A percentile compares a stretch with the other conserved stretches of the same genome.
Conservation (phyloP, 2,113 vertebrate species). For the Hemiprocne comata region DNA sequence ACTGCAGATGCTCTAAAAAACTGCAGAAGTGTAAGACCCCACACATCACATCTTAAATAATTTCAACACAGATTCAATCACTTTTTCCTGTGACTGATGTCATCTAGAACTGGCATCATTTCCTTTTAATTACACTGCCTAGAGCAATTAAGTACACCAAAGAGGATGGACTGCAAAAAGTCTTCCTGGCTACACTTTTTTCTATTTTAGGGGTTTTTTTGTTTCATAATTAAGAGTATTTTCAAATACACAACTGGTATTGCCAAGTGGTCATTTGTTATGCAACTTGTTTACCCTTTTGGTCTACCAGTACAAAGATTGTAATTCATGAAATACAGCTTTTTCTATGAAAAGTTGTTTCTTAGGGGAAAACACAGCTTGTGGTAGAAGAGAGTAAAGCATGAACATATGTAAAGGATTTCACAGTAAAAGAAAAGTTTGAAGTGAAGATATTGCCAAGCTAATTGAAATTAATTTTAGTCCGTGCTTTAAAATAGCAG, state of each 20-base stretch:
- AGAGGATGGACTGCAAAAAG: conserved; percentile 30
- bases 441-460: background rate
- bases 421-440: background rate
- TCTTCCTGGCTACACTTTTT: conserved; percentile 3
- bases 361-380: conserved; percentile 12
- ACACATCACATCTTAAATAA: conserved; percentile 6
- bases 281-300: conserved; percentile 58
- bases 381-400: background rate
- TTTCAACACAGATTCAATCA: conserved; percentile 36
- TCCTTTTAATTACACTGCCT: conserved; percentile 50
- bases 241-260: conserved; percentile 32
- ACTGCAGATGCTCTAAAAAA: background rate
- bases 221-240: conserved; percentile 61
- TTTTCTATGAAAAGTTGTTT: conserved; percentile 41
- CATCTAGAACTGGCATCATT: conserved; percentile 19
- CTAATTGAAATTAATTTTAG: background rate
- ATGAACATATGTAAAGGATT: conserved; percentile 16
- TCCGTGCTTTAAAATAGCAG: background rate
- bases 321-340: background rate
- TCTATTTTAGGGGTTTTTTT: conserved; percentile 45
- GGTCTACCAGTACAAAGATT: conserved; percentile 35
- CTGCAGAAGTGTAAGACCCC: background rate
- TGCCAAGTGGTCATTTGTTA: conserved; percentile 58
- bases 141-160: conserved; percentile 27
- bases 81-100: conserved; percentile 60